A percentile compares a stretch with the other conserved stretches of the same genome.
Evolutionary conservation across 2,797 vertebrate genomes (phyloP).

Genomic region (Capromys pilorides): DNA sequence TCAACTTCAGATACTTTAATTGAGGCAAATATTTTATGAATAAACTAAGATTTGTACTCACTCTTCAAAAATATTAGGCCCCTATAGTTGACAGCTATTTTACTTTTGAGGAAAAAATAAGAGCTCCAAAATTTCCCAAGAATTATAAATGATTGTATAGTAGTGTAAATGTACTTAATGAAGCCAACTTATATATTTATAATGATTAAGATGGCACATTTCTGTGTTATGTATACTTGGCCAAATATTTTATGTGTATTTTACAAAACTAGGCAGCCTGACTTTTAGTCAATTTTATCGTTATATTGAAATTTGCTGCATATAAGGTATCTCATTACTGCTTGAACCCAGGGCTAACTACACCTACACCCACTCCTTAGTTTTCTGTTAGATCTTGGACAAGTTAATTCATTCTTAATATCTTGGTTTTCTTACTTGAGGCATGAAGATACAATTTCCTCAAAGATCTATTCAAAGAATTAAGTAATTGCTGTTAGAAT

Average conservation of each 20-base stretch:
- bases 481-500: neutral
- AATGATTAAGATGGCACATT: neutral
- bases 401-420: neutral
- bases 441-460: constrained; percentile 26
- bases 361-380: neutral
- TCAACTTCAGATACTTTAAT: neutral
- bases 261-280: neutral
- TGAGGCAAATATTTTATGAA: constrained; percentile 13
- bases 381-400: neutral
- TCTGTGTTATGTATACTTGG: constrained; percentile 1
- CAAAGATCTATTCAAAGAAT: constrained; percentile 26
- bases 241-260: neutral
- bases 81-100: neutral
- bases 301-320: constrained; percentile 33
- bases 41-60: neutral
- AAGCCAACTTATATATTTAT: neutral
- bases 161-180: neutral
- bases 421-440: constrained; percentile 15
- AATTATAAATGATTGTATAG: neutral
- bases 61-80: neutral
- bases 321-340: neutral
- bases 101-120: constrained; percentile 33
- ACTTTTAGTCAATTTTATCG: constrained; percentile 44
- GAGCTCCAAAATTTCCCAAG: neutral
- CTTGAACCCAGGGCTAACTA: neutral